Base-by-base conservation (phyloP, 2,888 invertebrate species). In the Matsumyia berberina region DNA sequence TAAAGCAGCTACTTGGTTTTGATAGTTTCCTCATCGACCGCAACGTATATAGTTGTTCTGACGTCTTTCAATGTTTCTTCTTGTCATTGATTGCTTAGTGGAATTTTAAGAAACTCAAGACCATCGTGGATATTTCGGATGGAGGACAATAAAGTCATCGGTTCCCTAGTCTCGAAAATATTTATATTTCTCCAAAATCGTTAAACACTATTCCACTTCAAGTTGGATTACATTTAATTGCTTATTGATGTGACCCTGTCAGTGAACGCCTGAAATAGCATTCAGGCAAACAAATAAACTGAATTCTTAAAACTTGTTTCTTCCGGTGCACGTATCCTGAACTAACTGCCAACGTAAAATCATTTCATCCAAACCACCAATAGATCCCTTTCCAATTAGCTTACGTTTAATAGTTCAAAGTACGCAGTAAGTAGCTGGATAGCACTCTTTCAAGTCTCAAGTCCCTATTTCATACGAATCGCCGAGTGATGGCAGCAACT, bases 321-420 rank as follows among this genome's bases (percentile, higher is more conserved):
- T 29, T 24, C 24, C 29, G 37, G 37, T 37, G 12, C 33, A 31
- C 35, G 35, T 29, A 51, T 37, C 19, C 29, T 24, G 9, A 55
- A 9, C 31, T n/a, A 53, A 35, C 15, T 19, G 3, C 1, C 35
- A 51, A 24, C 51, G 37, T 51, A 37, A 24, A 19, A 5, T 12
- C 17, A 5, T 55, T 55, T 55, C 11, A 12, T 33, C 7, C n/a
- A 11, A 33, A 57, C 37, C 17, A 24, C 24, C 1, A 24, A 4
- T 24, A 4, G 24, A 24, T 51, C 35, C 37, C 15, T 39, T 66
- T 66, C 39, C 24, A 66, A 66, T 39, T 51, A 37, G 9, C 37
- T 51, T 66, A 66, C 51, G 51, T 12, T 42, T 62, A 31, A 29
- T 31, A 31, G 31, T 37, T 58, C 24, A 58, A 58, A 39, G 39